Percentiles rank a stretch among this genome's conserved stretches.
Evolutionary conservation across 2,797 vertebrate genomes (phyloP).

Genomic region (Hozukius guyotensis): DNA sequence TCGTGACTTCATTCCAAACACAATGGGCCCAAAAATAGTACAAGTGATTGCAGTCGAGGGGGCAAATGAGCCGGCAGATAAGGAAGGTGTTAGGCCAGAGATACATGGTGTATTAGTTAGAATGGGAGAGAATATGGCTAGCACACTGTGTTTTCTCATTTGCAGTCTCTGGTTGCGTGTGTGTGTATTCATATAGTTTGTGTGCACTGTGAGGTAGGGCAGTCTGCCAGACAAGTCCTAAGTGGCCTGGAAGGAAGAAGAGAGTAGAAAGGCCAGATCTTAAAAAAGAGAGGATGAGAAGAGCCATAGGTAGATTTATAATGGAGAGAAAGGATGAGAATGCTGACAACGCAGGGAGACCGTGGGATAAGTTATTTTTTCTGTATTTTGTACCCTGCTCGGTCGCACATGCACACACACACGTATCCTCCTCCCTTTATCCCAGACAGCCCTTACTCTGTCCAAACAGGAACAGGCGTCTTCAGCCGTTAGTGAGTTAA

Average conservation of each 20-base stretch:
- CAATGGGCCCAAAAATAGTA: slow-evolving; percentile 74
- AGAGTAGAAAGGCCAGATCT: slow-evolving; percentile 45
- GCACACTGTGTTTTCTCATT: slow-evolving; percentile 6
- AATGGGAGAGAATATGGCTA: background rate
- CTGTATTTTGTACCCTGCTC: slow-evolving; percentile 7
- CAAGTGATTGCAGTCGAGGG: slow-evolving; percentile 31
- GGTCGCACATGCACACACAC: background rate
- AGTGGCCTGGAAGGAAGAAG: slow-evolving; percentile 52
- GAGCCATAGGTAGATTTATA: slow-evolving; percentile 40
- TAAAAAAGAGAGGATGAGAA: slow-evolving; percentile 37
- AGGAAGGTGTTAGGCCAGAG: slow-evolving; percentile 3
- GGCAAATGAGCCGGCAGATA: slow-evolving; percentile 25
- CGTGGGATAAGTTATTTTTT: slow-evolving; percentile 9
- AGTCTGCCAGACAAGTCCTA: slow-evolving; percentile 51
- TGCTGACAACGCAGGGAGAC: slow-evolving; percentile 57
- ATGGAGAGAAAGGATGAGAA: slow-evolving; percentile 29
- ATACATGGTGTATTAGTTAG: slow-evolving; percentile 15
- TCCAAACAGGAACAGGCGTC: slow-evolving; percentile 47
- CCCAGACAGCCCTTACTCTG: slow-evolving; percentile 23
- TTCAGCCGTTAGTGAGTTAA: slow-evolving; percentile 28
- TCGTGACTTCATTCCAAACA: slow-evolving; percentile 51
- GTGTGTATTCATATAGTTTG: slow-evolving; percentile 6
- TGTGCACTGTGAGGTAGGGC: slow-evolving; percentile 19
- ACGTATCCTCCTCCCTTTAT: background rate
- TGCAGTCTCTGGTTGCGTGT: background rate